Percentiles rank a stretch among this genome's conserved stretches.
Evolutionary conservation across 2,797 vertebrate genomes (phyloP).

Genomic region (Melanotaenia nigrans): DNA sequence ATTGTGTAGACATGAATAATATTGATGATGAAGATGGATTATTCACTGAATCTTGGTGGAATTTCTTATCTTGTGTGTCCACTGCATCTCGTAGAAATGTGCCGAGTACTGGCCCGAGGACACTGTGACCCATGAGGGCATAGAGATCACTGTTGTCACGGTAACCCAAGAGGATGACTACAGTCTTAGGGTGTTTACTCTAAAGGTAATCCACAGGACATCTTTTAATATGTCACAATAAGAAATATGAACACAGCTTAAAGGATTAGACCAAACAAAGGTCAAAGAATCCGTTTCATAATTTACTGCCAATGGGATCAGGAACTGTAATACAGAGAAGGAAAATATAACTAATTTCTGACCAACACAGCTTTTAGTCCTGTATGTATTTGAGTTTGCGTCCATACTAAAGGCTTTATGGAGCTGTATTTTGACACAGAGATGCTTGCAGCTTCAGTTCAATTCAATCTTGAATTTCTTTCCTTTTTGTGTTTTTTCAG

Average conservation of each 20-base stretch:
- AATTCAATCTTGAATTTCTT: too few relatives aligned
- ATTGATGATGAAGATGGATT: not conserved
- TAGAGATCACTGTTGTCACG: conserved; percentile 89
- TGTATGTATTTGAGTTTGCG: not conserved
- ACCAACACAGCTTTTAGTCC: not conserved
- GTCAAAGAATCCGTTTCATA: not conserved
- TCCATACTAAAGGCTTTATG: not conserved
- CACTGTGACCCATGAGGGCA: conserved; percentile 89
- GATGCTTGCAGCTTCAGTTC: not conserved
- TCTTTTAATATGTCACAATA: not conserved
- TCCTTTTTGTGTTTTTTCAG: too few relatives aligned
- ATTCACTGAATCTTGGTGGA: not conserved
- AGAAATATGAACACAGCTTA: not conserved
- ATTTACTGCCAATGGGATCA: not conserved
- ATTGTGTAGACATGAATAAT: conserved; percentile 28
- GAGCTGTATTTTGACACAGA: not conserved
- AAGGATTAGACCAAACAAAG: not conserved
- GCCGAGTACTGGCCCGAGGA: conserved; percentile 99
- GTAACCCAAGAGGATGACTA: conserved; percentile 96
- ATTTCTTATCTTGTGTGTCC: conserved; percentile 1
- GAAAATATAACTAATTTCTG: not conserved
- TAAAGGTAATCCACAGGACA: conserved; percentile 85
- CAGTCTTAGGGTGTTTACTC: conserved; percentile 93
- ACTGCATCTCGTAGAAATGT: conserved; percentile 88
- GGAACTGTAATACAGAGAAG: not conserved